phyloP scores from a whole-genome alignment of 2,797 vertebrate species.

The Etheostoma perlongum region DNA sequence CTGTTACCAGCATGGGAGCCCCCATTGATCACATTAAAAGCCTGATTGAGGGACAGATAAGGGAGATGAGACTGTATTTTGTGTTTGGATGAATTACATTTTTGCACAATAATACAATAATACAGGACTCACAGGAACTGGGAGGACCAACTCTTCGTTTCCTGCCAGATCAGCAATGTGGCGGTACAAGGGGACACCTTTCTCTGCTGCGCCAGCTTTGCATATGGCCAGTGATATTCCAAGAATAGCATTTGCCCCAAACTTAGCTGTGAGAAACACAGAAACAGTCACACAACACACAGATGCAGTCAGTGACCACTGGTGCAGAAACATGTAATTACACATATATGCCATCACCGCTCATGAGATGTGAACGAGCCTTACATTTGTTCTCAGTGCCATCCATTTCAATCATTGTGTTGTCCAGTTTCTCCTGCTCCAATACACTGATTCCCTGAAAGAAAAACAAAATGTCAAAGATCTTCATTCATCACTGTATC shows the following conservation, averaged over 20 bases:
- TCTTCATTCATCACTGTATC: background rate
- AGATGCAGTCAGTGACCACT: constrained; percentile 19
- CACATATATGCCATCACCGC: background rate
- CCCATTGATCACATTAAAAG: constrained; percentile 95
- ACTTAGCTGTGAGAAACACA: constrained; percentile 87
- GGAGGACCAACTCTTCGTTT: constrained; percentile 91
- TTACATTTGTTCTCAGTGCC: constrained; percentile 96
- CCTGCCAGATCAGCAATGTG: constrained; percentile 94
- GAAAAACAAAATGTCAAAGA: constrained; percentile 22
- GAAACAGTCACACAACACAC: constrained; percentile 40
- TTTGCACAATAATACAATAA: background rate
- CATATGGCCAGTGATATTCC: constrained; percentile 93
- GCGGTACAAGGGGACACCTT: constrained; percentile 91
- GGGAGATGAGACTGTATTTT: background rate
- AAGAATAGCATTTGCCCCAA: constrained; percentile 94
- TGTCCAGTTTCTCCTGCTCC: constrained; percentile 94
- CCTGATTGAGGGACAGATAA: constrained; percentile 74
- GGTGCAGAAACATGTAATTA: constrained; percentile 40
- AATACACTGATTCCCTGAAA: constrained; percentile 89
- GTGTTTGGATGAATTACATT: background rate
- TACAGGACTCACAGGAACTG: constrained; percentile 88
- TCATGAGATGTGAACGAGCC: constrained; percentile 44
- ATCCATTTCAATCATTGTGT: constrained; percentile 95
- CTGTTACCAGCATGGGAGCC: constrained; percentile 95
- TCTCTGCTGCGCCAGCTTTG: constrained; percentile 93